These are phyloP conservation scores for Drosophila falleni DNA, from an alignment of 2,888 invertebrate genomes.

Conservation along the genomic window DNA sequence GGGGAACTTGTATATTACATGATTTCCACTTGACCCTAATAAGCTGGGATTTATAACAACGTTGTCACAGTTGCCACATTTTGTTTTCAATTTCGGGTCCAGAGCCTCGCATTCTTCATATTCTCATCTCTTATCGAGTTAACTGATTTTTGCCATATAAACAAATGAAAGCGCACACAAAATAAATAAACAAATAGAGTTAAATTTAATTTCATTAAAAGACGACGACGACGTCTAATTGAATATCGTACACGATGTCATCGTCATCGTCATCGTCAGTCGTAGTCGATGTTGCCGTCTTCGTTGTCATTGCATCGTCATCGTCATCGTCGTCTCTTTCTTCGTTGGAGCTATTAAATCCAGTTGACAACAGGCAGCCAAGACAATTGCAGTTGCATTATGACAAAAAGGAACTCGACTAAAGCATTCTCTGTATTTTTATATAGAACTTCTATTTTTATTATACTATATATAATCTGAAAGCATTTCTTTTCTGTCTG, in stretches of 20 bases:
- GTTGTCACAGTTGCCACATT: slow-evolving; percentile 1
- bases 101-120: background rate
- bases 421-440: slow-evolving; percentile 17
- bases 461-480: no score
- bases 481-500: no score
- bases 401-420: background rate
- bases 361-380: slow-evolving; percentile 63
- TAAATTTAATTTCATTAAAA: slow-evolving; percentile 76
- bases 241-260: slow-evolving; percentile 62
- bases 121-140: slow-evolving; percentile 54
- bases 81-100: slow-evolving; percentile 1
- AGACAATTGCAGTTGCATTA: slow-evolving; percentile 65
- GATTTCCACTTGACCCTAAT: slow-evolving; percentile 60
- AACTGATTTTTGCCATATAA: slow-evolving; percentile 69
- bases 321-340: slow-evolving; percentile 7
- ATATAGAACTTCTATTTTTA: background rate
- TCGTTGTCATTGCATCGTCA: background rate
- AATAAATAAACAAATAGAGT: slow-evolving; percentile 75
- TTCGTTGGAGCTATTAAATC: slow-evolving; percentile 49
- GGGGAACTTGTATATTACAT: slow-evolving; percentile 34
- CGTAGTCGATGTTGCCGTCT: background rate
- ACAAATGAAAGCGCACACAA: slow-evolving; percentile 61
- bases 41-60: slow-evolving; percentile 58
- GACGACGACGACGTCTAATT: slow-evolving; percentile 59
- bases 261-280: slow-evolving; percentile 7